Conservation (phyloP, 2,888 invertebrate genomes). For the Acleris holmiana region DNA sequence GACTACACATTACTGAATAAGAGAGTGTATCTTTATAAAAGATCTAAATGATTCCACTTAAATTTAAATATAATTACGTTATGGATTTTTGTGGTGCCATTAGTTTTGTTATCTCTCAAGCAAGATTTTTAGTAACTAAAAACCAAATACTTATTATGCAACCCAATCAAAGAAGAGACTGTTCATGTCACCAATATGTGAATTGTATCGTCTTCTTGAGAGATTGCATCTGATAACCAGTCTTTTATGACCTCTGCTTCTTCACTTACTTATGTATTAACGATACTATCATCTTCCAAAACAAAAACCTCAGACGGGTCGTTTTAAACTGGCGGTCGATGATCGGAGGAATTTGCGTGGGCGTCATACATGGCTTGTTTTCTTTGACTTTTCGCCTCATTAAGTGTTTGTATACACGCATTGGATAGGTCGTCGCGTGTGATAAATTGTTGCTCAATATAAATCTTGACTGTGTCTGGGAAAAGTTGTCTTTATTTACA, state of each 20-base stretch:
- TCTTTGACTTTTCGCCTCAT: slow-evolving; percentile 76
- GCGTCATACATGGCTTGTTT: slow-evolving; percentile 64
- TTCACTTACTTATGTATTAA: slow-evolving; percentile 13
- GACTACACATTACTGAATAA: too few relatives aligned
- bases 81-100: neutral
- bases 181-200: slow-evolving; percentile 36
- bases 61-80: too few relatives aligned
- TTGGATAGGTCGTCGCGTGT: slow-evolving; percentile 62
- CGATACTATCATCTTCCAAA: neutral
- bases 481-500: slow-evolving; percentile 63
- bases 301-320: slow-evolving; percentile 32
- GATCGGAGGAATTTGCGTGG: slow-evolving; percentile 63
- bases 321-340: slow-evolving; percentile 40
- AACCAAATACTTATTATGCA: slow-evolving; percentile 28
- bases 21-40: too few relatives aligned
- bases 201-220: slow-evolving; percentile 36
- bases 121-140: slow-evolving; percentile 7
- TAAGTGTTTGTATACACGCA: slow-evolving; percentile 74
- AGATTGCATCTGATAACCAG: slow-evolving; percentile 24
- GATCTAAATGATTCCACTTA: too few relatives aligned
- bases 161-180: slow-evolving; percentile 32
- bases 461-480: slow-evolving; percentile 59
- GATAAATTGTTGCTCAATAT: slow-evolving; percentile 71
- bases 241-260: slow-evolving; percentile 6
- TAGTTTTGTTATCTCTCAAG: neutral